These are phyloP conservation scores for Achlya flavicornis DNA, from an alignment of 2,888 invertebrate species.

Conservation along the genomic window DNA sequence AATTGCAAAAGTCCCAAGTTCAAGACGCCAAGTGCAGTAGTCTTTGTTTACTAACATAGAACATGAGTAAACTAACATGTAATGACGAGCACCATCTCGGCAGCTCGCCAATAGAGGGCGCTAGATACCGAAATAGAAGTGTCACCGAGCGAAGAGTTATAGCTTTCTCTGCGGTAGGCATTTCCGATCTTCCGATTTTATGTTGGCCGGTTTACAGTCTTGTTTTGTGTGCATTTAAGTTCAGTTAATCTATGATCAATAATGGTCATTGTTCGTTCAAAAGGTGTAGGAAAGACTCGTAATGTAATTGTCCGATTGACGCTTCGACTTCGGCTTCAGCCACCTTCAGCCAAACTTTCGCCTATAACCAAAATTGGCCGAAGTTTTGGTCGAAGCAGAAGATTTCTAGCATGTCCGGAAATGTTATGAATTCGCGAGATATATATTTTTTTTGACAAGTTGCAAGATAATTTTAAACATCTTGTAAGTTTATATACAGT, in stretches of 20 bases:
- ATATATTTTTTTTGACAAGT: no score
- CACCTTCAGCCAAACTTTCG: no score
- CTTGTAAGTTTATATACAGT: no score
- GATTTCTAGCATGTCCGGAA: no score
- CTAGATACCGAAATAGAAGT: conserved; percentile 71
- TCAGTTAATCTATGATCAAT: background rate
- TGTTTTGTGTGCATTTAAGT: conserved; percentile 8
- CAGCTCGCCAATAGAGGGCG: conserved; percentile 81
- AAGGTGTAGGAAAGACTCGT: background rate
- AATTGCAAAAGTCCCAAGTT: conserved; percentile 25
- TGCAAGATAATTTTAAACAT: no score
- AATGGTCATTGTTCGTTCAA: background rate
- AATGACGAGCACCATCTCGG: conserved; percentile 63
- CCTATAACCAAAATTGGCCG: no score
- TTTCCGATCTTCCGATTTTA: conserved; percentile 71
- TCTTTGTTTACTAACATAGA: conserved; percentile 80
- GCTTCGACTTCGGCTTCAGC: no score
- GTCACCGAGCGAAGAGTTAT: conserved; percentile 68
- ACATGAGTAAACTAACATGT: conserved; percentile 68
- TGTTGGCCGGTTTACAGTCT: conserved; percentile 21
- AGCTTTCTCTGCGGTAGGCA: conserved; percentile 62
- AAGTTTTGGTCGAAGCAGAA: no score
- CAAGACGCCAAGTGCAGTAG: conserved; percentile 17
- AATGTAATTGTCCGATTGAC: no score
- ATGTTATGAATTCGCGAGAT: no score